These are phyloP conservation scores for Stegana nigrithorax DNA, from an alignment of 2,888 invertebrate genomes.

Conservation along the genomic window DNA sequence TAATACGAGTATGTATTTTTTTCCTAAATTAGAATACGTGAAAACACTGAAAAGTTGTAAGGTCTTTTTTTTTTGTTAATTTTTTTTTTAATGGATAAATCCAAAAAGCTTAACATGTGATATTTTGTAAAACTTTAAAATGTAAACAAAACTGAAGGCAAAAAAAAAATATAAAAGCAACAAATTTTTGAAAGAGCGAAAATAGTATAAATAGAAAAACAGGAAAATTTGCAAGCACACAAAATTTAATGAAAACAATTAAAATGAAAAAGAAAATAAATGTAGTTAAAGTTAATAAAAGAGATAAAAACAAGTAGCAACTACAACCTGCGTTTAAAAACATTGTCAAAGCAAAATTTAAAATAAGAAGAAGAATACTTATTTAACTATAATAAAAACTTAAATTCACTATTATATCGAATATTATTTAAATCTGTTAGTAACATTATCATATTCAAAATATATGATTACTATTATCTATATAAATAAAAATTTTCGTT, in stretches of 20 bases:
- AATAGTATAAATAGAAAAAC: background rate
- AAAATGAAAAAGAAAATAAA: background rate
- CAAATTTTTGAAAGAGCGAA: background rate
- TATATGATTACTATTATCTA: too few relatives aligned
- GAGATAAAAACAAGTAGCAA: background rate
- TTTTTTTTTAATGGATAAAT: constrained; percentile 43
- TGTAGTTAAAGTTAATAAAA: background rate
- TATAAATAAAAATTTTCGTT: too few relatives aligned
- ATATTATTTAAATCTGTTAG: constrained; percentile 11
- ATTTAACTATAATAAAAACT: background rate
- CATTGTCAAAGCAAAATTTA: background rate
- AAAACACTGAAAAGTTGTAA: background rate
- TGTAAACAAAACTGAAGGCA: constrained; percentile 26
- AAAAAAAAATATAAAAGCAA: background rate
- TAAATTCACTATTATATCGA: background rate
- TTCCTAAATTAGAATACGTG: background rate
- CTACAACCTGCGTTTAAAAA: background rate
- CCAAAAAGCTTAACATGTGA: constrained; percentile 69
- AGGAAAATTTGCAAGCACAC: background rate
- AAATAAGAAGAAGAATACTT: constrained; percentile 18
- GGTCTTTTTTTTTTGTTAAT: background rate
- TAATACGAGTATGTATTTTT: constrained; percentile 3
- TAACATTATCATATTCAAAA: background rate
- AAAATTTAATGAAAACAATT: background rate
- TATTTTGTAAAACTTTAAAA: constrained; percentile 68